Evolutionary conservation across 2,888 invertebrate species (phyloP).

Genomic region (Incurvaria masculella): DNA sequence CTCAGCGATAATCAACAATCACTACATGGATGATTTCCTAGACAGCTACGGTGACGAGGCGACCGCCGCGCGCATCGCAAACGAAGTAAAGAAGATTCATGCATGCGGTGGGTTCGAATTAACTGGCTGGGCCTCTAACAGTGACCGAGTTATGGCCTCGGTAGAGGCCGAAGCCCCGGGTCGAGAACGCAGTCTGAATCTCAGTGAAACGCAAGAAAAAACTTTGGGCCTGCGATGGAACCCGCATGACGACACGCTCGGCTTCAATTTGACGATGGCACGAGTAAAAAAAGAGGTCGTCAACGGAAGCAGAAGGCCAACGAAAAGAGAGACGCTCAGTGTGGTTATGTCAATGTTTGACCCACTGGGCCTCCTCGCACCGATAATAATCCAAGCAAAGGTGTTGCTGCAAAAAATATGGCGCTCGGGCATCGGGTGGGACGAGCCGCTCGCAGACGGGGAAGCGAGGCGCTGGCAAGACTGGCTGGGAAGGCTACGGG

Average conservation of each 20-base stretch:
- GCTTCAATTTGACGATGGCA: no score
- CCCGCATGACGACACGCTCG: neutral
- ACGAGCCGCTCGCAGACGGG: neutral
- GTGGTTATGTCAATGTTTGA: slow-evolving; percentile 2
- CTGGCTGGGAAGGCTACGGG: neutral
- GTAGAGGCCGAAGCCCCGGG: neutral
- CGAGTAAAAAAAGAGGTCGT: neutral
- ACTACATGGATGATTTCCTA: slow-evolving; percentile 23
- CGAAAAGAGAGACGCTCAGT: slow-evolving; percentile 3
- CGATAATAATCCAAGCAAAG: neutral
- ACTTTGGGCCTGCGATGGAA: slow-evolving; percentile 1
- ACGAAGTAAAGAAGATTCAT: slow-evolving; percentile 12
- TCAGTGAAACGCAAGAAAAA: no score
- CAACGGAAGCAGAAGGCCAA: neutral
- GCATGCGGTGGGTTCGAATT: slow-evolving; percentile 15
- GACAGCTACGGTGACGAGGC: slow-evolving; percentile 16
- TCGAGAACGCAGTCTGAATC: no score
- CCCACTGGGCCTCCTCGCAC: neutral
- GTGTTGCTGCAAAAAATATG: slow-evolving; percentile 5
- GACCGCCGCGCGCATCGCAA: slow-evolving; percentile 12
- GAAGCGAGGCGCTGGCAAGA: neutral
- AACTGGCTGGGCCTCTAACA: slow-evolving; percentile 14
- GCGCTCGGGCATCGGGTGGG: slow-evolving; percentile 2
- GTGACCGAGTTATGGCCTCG: neutral
- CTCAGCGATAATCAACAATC: slow-evolving; percentile 17